These are phyloP conservation scores for Ornithorhynchus anatinus DNA, from an alignment of 2,113 vertebrate species.

Conservation along the genomic window DNA sequence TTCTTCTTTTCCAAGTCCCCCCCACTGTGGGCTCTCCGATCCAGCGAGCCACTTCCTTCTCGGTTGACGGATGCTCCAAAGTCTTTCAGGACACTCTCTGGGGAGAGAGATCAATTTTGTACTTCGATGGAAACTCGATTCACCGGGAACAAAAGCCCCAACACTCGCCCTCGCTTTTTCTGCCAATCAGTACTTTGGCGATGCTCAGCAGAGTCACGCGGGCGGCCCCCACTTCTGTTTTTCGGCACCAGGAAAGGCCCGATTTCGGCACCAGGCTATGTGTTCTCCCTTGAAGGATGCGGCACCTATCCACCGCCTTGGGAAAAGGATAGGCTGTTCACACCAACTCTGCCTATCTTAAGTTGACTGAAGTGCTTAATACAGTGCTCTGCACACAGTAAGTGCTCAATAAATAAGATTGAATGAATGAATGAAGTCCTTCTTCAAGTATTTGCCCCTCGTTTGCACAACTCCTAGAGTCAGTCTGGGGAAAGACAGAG, in stretches of 20 bases:
- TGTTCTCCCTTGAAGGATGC: not conserved
- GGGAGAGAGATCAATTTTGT: constrained; percentile 39
- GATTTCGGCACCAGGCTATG: not conserved
- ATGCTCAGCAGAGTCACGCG: constrained; percentile 21
- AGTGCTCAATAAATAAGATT: too few relatives aligned
- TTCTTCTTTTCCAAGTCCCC: constrained; percentile 37
- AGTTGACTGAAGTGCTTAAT: constrained; percentile 63
- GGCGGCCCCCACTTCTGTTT: constrained; percentile 19
- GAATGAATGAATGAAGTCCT: too few relatives aligned
- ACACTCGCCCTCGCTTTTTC: constrained; percentile 27
- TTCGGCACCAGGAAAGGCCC: constrained; percentile 5
- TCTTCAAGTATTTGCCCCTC: constrained; percentile 66
- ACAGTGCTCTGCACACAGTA: constrained; percentile 48
- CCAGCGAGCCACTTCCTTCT: constrained; percentile 44
- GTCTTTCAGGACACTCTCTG: constrained; percentile 44
- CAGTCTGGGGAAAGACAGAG: constrained; percentile 32
- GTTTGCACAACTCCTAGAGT: constrained; percentile 70
- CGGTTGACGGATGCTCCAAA: constrained; percentile 50
- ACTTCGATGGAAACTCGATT: constrained; percentile 50
- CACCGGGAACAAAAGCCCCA: constrained; percentile 32
- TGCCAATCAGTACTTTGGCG: constrained; percentile 25
- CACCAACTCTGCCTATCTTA: constrained; percentile 75
- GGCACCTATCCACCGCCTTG: constrained; percentile 28
- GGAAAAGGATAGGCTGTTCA: constrained; percentile 28
- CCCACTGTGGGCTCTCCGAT: constrained; percentile 24